These are phyloP conservation scores for Oreocharis arfaki DNA, from an alignment of 2,113 vertebrate species.

Conservation along the genomic window DNA sequence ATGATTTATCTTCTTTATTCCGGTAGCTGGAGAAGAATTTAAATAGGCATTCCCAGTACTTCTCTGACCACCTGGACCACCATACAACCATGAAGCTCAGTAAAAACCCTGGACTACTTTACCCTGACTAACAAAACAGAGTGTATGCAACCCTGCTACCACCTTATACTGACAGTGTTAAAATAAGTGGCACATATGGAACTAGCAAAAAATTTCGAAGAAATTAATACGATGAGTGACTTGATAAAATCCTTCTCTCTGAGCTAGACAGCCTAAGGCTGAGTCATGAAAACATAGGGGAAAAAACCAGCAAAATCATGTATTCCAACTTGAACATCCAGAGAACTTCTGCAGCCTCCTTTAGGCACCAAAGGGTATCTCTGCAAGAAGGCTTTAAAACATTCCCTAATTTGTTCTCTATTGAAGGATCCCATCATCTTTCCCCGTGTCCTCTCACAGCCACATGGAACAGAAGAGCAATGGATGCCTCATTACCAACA, in stretches of 20 bases:
- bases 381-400: not conserved
- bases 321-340: not conserved
- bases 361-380: not conserved
- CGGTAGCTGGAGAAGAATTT: constrained; percentile 29
- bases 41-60: not conserved
- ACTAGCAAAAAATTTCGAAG: not conserved
- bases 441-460: not conserved
- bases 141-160: not conserved
- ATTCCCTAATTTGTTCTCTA: not conserved
- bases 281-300: not conserved
- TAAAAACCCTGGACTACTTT: not conserved
- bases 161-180: not conserved
- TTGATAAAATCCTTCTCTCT: not conserved
- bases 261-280: not conserved
- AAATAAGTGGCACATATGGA: not conserved
- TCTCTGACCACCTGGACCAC: not conserved
- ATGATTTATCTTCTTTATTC: constrained; percentile 49
- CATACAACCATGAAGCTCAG: not conserved
- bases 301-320: not conserved
- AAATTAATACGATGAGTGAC: not conserved
- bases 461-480: fast-evolving
- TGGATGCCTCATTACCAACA: not conserved
- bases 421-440: not conserved
- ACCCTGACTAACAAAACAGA: not conserved
- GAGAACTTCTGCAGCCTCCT: not conserved